phyloP scores from a whole-genome alignment of 1,140 invertebrate species.

The Amyelois transitella region DNA sequence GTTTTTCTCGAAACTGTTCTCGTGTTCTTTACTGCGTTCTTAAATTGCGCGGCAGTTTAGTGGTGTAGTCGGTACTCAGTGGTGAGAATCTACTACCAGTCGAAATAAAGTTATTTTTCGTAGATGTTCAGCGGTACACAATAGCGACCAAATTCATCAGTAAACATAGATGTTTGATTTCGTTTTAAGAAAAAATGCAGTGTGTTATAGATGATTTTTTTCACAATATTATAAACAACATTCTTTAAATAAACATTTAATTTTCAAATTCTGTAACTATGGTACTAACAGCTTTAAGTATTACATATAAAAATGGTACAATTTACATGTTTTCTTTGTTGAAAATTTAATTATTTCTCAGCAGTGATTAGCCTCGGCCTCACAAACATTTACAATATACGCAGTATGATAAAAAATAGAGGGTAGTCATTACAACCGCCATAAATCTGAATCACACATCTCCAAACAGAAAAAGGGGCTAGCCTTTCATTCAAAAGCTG shows the following conservation, averaged over 20 bases:
- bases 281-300: too few relatives aligned
- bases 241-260: too few relatives aligned
- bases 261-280: too few relatives aligned
- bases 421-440: conserved; percentile 1
- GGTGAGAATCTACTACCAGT: background rate
- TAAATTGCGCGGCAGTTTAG: too few relatives aligned
- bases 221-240: too few relatives aligned
- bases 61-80: background rate
- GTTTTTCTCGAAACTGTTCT: too few relatives aligned
- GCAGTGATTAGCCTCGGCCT: background rate
- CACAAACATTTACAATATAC: background rate
- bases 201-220: too few relatives aligned
- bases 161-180: background rate
- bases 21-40: too few relatives aligned
- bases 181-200: background rate
- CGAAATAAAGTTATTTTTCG: background rate
- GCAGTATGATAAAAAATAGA: conserved; percentile 1
- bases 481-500: background rate
- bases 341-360: too few relatives aligned
- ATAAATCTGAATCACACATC: background rate
- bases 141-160: background rate
- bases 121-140: background rate
- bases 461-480: background rate
- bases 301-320: too few relatives aligned
- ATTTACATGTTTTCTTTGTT: too few relatives aligned